Base-by-base conservation (phyloP, 1,140 invertebrate genomes). In the Probaryconus sp. region DNA sequence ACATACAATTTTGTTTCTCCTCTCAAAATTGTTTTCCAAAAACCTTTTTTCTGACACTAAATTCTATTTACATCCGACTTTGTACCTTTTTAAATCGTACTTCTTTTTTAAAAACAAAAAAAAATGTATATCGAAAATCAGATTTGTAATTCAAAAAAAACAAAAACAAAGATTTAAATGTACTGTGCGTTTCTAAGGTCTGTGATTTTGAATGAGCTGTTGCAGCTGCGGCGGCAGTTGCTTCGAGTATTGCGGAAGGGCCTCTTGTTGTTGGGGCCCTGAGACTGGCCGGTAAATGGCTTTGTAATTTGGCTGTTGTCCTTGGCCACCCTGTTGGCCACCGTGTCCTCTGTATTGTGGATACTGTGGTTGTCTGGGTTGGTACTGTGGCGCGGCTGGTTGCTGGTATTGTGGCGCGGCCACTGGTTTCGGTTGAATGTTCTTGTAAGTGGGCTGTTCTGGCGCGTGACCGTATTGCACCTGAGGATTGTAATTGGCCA, bases 361-460 rank as follows among this genome's bases (percentile, higher is more conserved):
- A 16, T 73, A 61, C 10, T 50, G 31, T 21, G 45, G 40, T 2
- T 67, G 58, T 14, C n/a, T 31, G 1, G 24, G 24, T 9, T 35
- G 43, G 10, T 56, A 73, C 10, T 80, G 65, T n/a, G 26, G 33
- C 5, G 42, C 51, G 2, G 17, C 26, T 2, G 50, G 65, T 3
- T 56, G 61, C 10, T 37, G 18, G n/a, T 53, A 26, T 17, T 74
- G 10, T 2, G 60, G 50, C 51, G 64, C 1, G 9, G 56, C 5
- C 3, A 26, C 1, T 21, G 35, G 3, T 50, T 43, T 16, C n/a
- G 53, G 20, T 35, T 69, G 53, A 37, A 81, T 75, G 9, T 65
- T 48, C 17, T 75, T 71, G 20, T 84, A 84, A 14, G 68, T 70
- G 2, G 83, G 79, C 43, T 81, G 81, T 28, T 65, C 56, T 3